Conservation (phyloP, 2,113 vertebrate genomes). For the Lepus americanus region DNA sequence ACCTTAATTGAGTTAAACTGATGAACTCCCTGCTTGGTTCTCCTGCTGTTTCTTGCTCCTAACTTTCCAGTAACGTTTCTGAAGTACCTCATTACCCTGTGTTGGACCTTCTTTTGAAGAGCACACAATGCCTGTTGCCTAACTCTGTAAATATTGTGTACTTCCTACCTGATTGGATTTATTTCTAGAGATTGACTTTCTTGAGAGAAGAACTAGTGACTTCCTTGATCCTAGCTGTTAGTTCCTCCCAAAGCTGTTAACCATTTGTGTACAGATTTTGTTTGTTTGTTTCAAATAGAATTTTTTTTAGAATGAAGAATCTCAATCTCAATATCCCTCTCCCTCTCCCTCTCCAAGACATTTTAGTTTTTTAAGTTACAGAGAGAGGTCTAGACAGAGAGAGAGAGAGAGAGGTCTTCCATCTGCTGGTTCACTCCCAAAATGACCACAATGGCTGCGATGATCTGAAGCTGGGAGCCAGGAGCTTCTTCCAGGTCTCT, state of each 20-base stretch:
- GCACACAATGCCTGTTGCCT: background rate
- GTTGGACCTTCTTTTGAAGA: background rate
- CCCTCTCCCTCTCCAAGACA: no score
- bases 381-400: no score
- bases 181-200: background rate
- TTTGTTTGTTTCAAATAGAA: slow-evolving; percentile 15
- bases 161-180: background rate
- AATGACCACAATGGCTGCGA: no score
- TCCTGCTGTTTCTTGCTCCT: background rate
- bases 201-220: background rate
- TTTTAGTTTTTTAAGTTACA: no score
- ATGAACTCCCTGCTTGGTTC: background rate
- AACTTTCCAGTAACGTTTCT: background rate
- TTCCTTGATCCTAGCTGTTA: background rate
- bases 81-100: background rate
- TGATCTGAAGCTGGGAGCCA: no score
- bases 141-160: background rate
- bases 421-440: no score
- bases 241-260: background rate
- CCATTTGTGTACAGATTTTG: slow-evolving; percentile 13
- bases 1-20: background rate
- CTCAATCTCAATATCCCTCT: no score
- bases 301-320: background rate
- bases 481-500: no score
- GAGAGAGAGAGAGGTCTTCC: no score